These are phyloP conservation scores for Takifugu bimaculatus DNA, from an alignment of 2,113 vertebrate genomes.

Conservation along the genomic window DNA sequence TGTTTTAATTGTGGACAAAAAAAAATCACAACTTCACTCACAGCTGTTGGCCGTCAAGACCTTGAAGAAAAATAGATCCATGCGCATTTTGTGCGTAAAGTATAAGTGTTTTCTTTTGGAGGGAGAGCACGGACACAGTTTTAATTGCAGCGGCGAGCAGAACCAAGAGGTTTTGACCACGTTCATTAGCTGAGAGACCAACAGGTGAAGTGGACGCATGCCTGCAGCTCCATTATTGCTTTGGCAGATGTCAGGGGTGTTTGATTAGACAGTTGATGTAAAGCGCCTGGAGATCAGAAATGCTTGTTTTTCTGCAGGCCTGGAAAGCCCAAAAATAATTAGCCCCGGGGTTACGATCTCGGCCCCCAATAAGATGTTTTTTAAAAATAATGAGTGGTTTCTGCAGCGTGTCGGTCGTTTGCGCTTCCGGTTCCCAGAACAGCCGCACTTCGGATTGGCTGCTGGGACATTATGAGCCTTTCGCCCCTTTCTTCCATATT, in stretches of 20 bases:
- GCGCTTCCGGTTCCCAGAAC: conserved; percentile 68
- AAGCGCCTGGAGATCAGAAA: conserved; percentile 51
- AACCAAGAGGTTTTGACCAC: conserved; percentile 23
- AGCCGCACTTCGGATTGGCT: conserved; percentile 65
- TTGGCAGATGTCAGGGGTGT: conserved; percentile 53
- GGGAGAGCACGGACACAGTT: conserved; percentile 1
- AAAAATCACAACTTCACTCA: neutral
- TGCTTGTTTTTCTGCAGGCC: conserved; percentile 57
- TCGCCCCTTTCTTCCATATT: conserved; percentile 51
- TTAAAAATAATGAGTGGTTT: conserved; percentile 68
- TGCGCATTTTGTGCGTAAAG: neutral
- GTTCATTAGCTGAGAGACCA: conserved; percentile 49
- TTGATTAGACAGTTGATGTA: conserved; percentile 61
- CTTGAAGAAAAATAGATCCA: conserved; percentile 8
- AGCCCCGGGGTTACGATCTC: conserved; percentile 54
- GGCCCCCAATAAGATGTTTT: conserved; percentile 56
- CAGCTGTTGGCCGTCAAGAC: neutral
- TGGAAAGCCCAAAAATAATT: conserved; percentile 68
- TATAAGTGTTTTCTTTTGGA: neutral
- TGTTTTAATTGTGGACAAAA: neutral
- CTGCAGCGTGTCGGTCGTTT: conserved; percentile 60
- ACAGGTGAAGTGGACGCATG: conserved; percentile 62
- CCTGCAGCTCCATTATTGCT: conserved; percentile 41
- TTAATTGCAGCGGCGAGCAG: conserved; percentile 34
- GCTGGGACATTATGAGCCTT: conserved; percentile 55